phyloP scores from a whole-genome alignment of 2,888 invertebrate genomes.

The Ichneumoninae sp. region DNA sequence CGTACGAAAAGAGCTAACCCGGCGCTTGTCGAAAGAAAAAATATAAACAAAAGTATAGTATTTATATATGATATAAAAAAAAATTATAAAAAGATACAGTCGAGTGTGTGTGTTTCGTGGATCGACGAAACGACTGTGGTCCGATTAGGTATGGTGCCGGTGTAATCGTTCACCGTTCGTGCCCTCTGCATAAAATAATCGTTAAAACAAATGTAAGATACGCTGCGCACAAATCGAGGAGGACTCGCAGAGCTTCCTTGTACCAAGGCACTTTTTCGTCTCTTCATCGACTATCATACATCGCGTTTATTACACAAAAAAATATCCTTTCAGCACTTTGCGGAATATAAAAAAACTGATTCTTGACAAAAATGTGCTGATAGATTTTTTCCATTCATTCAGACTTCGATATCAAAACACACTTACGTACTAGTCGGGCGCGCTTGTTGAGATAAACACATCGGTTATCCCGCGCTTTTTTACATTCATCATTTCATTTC shows the following conservation, averaged over 20 bases:
- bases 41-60: slow-evolving; percentile 12
- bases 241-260: slow-evolving; percentile 26
- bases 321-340: slow-evolving; percentile 38
- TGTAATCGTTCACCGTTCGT: slow-evolving; percentile 23
- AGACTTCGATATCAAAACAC: slow-evolving; percentile 44
- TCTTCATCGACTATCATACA: slow-evolving; percentile 43
- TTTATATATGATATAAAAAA: slow-evolving; percentile 27
- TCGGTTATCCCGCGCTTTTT: slow-evolving; percentile 2
- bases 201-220: slow-evolving; percentile 42
- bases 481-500: slow-evolving; percentile 24
- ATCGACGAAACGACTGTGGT: slow-evolving; percentile 21
- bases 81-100: neutral
- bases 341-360: slow-evolving; percentile 56
- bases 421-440: slow-evolving; percentile 53
- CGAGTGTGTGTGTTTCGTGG: slow-evolving; percentile 36
- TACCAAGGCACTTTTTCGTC: slow-evolving; percentile 33
- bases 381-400: slow-evolving; percentile 35
- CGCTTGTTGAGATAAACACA: slow-evolving; percentile 8
- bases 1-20: slow-evolving; percentile 29
- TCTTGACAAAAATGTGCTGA: slow-evolving; percentile 52
- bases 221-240: slow-evolving; percentile 41
- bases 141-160: slow-evolving; percentile 33
- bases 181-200: slow-evolving; percentile 40
- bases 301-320: slow-evolving; percentile 33
- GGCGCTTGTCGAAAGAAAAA: slow-evolving; percentile 16